Evolutionary conservation across 2,113 vertebrate genomes (phyloP).

Genomic region (Todiramphus saurophagus): DNA sequence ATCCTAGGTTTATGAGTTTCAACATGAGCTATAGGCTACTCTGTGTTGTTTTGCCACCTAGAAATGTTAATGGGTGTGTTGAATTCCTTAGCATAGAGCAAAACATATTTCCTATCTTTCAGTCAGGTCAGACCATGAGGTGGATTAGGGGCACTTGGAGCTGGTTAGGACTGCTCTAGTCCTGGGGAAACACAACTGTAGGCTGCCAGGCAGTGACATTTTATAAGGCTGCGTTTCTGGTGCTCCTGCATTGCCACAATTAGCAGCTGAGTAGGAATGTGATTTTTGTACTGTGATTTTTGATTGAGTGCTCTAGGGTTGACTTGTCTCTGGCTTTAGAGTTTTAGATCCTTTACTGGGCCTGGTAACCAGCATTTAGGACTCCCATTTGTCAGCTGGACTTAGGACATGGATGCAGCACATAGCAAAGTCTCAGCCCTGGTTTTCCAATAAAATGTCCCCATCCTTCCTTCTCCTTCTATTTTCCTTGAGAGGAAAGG

Average conservation of each 20-base stretch:
- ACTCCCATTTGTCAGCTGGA: background rate
- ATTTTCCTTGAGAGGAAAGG: background rate
- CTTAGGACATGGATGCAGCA: background rate
- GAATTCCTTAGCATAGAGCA: background rate
- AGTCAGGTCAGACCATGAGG: fast-evolving
- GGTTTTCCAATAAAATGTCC: background rate
- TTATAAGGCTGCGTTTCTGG: background rate
- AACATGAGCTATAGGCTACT: background rate
- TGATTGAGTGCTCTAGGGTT: background rate
- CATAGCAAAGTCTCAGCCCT: background rate
- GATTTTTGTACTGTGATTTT: background rate
- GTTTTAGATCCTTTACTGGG: background rate
- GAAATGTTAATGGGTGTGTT: background rate
- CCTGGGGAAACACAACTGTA: fast-evolving
- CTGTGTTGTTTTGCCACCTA: background rate
- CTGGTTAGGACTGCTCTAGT: background rate
- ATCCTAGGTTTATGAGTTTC: background rate
- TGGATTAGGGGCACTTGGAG: background rate
- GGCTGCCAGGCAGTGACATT: background rate
- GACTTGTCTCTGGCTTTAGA: background rate
- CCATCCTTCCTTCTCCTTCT: background rate
- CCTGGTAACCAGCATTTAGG: background rate
- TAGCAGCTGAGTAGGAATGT: background rate
- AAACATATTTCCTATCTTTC: background rate
- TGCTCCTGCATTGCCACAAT: fast-evolving